Percentiles rank a stretch among this genome's conserved stretches.
Conservation (phyloP, 2,797 vertebrate species). For the Loriculus beryllinus region DNA sequence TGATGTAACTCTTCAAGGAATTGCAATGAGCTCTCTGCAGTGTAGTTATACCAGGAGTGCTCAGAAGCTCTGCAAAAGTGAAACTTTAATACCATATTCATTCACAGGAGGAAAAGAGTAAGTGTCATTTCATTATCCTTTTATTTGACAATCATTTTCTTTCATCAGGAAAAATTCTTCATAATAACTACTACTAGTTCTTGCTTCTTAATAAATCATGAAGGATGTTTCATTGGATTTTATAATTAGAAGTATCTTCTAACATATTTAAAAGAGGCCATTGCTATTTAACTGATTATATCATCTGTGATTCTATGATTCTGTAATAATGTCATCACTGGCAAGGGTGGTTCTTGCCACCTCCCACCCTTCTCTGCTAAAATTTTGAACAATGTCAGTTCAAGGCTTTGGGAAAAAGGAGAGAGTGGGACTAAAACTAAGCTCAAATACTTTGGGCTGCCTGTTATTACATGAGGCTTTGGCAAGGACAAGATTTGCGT, state of each 20-base stretch:
- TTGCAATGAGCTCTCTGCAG: neutral
- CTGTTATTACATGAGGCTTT: neutral
- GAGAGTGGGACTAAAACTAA: neutral
- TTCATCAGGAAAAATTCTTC: conserved; percentile 10
- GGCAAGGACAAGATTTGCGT: neutral
- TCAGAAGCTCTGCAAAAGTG: neutral
- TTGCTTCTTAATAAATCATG: conserved; percentile 14
- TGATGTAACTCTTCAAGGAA: neutral
- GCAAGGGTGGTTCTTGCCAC: neutral
- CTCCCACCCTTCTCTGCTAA: neutral
- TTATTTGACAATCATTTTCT: conserved; percentile 39
- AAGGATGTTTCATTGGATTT: conserved; percentile 21
- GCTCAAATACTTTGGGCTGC: neutral
- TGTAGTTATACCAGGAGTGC: neutral
- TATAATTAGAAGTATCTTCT: conserved; percentile 41
- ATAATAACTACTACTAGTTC: neutral
- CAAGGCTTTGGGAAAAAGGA: neutral
- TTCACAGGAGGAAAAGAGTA: neutral
- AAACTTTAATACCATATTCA: neutral
- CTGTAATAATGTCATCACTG: neutral
- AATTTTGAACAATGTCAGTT: neutral
- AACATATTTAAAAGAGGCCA: conserved; percentile 6
- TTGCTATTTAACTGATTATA: neutral
- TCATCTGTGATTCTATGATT: neutral
- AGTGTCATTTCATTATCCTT: conserved; percentile 9